These are phyloP conservation scores for Callosobruchus maculatus DNA, from an alignment of 2,888 invertebrate genomes.

Conservation along the genomic window DNA sequence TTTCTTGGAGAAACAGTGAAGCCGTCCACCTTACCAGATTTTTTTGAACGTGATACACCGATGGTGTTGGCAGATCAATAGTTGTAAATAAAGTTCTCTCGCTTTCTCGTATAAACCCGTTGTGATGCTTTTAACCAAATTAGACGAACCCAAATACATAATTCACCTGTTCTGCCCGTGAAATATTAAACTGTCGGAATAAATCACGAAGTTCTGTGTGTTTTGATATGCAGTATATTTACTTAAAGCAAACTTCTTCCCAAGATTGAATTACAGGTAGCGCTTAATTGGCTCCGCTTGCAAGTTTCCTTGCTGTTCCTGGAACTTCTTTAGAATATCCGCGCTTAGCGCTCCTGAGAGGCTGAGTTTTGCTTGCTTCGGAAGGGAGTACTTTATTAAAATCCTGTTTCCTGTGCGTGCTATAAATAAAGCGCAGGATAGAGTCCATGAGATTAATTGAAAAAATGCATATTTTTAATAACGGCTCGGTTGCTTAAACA, in stretches of 20 bases:
- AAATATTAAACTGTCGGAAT: constrained; percentile 19
- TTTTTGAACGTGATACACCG: neutral
- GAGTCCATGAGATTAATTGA: neutral
- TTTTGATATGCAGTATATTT: constrained; percentile 15
- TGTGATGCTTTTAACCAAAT: constrained; percentile 15
- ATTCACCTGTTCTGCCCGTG: constrained; percentile 14
- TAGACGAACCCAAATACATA: constrained; percentile 17
- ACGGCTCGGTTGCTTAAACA: no score
- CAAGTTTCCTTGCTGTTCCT: constrained; percentile 13
- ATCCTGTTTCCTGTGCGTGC: neutral
- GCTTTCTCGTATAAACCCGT: constrained; percentile 7
- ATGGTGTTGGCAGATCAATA: neutral
- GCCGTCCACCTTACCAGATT: no score
- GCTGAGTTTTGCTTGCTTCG: neutral
- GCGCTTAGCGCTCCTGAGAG: neutral
- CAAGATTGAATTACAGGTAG: constrained; percentile 19
- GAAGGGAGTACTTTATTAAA: neutral
- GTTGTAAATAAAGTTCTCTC: constrained; percentile 2
- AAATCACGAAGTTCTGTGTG: constrained; percentile 14
- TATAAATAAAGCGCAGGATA: neutral
- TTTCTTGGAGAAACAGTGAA: no score
- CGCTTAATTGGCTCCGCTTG: constrained; percentile 16
- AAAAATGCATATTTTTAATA: no score
- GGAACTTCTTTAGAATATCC: constrained; percentile 8
- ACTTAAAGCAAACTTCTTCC: constrained; percentile 11